Conservation (phyloP, 2,797 vertebrate genomes). For the Geotria australis region DNA sequence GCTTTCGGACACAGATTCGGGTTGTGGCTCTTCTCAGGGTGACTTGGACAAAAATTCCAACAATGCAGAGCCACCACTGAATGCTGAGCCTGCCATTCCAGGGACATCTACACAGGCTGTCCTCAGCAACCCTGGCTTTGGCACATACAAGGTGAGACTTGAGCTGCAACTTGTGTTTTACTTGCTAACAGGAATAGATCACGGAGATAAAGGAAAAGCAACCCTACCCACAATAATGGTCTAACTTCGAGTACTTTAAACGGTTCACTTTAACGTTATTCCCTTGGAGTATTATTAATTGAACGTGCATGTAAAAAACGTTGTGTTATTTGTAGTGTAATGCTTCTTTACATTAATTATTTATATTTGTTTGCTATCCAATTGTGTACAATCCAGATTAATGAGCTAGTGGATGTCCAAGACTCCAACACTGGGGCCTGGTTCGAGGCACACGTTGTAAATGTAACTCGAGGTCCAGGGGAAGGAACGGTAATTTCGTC, state of each 20-base stretch:
- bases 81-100: constrained; percentile 19
- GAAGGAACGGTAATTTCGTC: constrained; percentile 16
- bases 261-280: too few relatives aligned
- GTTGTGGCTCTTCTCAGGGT: constrained; percentile 59
- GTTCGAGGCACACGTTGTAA: constrained; percentile 68
- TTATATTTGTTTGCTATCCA: not conserved
- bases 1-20: constrained; percentile 68
- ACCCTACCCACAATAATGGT: too few relatives aligned
- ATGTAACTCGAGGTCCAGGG: constrained; percentile 25
- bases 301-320: too few relatives aligned
- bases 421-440: constrained; percentile 78
- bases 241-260: too few relatives aligned
- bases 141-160: constrained; percentile 46
- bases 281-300: not conserved
- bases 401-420: constrained; percentile 59
- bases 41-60: constrained; percentile 75
- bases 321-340: not conserved
- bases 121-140: constrained; percentile 29
- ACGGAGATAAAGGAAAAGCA: too few relatives aligned
- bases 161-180: too few relatives aligned
- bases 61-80: constrained; percentile 30
- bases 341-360: not conserved
- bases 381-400: constrained; percentile 22
- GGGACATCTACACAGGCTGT: constrained; percentile 7
- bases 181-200: too few relatives aligned